These are phyloP conservation scores for Acrossocheilus wenchowensis DNA, from an alignment of 2,797 vertebrate species.

Conservation along the genomic window DNA sequence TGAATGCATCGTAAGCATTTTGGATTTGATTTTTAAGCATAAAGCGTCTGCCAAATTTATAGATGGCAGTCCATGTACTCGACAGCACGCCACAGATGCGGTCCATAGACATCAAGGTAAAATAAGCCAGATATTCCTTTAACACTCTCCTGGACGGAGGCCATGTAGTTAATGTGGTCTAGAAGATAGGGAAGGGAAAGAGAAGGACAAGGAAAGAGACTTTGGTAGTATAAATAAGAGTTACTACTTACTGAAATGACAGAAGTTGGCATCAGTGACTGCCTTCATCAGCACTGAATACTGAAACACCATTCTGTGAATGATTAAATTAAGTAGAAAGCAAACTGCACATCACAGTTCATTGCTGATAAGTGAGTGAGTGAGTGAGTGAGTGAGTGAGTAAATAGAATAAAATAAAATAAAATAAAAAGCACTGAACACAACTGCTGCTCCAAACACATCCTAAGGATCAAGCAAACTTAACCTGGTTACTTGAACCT, in stretches of 20 bases:
- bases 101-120: not conserved
- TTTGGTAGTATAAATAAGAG: not conserved
- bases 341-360: not conserved
- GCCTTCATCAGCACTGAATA: not conserved
- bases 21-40: not conserved
- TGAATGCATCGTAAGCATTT: conserved; percentile 8
- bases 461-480: not conserved
- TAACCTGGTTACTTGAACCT: not conserved
- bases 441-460: not conserved
- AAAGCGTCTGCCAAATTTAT: not conserved
- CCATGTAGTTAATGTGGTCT: not conserved
- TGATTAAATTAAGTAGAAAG: not conserved
- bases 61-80: not conserved
- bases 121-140: not conserved
- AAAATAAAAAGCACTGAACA: not conserved
- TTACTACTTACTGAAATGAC: not conserved
- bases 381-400: too few species aligned
- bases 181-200: not conserved
- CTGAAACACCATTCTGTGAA: not conserved
- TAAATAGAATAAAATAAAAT: not conserved
- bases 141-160: not conserved
- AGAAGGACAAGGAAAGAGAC: conserved; percentile 21
- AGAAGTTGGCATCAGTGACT: not conserved
- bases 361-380: not conserved
- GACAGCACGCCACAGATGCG: not conserved